Conservation (phyloP, 1,140 invertebrate species). For the Drosophila grimshawi region DNA sequence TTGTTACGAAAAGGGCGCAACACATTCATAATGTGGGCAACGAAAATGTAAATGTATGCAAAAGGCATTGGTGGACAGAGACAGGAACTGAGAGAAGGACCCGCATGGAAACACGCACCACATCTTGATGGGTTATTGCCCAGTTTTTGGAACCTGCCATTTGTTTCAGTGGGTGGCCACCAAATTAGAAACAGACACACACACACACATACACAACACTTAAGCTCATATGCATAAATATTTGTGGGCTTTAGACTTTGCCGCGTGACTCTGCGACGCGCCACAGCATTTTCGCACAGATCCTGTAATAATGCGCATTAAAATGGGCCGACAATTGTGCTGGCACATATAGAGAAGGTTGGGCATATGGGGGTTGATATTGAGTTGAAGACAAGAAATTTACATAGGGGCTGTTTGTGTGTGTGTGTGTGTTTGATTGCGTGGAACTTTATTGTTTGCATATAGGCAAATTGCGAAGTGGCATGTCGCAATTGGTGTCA, state of each 20-base stretch:
- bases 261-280: conserved; percentile 50
- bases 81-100: conserved; percentile 31
- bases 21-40: conserved; percentile 37
- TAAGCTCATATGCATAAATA: conserved; percentile 74
- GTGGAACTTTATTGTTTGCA: conserved; percentile 68
- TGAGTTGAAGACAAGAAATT: conserved; percentile 20
- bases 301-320: conserved; percentile 30
- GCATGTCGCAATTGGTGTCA: conserved; percentile 54
- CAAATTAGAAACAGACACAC: conserved; percentile 58
- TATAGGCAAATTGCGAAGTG: conserved; percentile 52
- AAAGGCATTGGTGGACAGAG: conserved; percentile 50
- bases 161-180: conserved; percentile 34
- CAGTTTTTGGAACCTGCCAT: conserved; percentile 62
- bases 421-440: conserved; percentile 12
- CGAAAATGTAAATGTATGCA: conserved; percentile 45
- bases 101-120: conserved; percentile 73
- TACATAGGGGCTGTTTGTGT: conserved; percentile 1
- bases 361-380: not conserved
- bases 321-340: conserved; percentile 68
- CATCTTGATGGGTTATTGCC: conserved; percentile 76
- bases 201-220: conserved; percentile 15
- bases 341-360: conserved; percentile 1
- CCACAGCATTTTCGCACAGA: conserved; percentile 20
- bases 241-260: conserved; percentile 51
- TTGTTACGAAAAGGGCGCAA: conserved; percentile 47